A percentile compares a stretch with the other conserved stretches of the same genome.
Evolutionary conservation across 2,888 invertebrate species (phyloP).

Genomic region (Ennomos fuscantarius): DNA sequence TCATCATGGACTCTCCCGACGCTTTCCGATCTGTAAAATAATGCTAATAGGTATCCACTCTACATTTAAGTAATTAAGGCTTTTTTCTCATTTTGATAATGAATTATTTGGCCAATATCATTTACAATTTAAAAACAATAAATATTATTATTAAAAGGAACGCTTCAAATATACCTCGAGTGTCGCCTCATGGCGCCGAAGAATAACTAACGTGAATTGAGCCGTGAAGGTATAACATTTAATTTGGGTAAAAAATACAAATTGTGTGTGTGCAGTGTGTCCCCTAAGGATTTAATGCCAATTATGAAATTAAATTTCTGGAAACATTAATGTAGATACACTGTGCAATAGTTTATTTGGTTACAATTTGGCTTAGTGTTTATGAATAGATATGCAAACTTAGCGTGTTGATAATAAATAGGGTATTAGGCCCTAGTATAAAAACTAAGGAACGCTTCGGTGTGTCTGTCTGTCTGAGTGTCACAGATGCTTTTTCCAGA

Average conservation of each 20-base stretch:
- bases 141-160: not conserved
- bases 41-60: conserved; percentile 1
- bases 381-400: not conserved
- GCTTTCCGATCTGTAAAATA: conserved; percentile 49
- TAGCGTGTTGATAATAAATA: not conserved
- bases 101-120: not conserved
- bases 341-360: conserved; percentile 23
- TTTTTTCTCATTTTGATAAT: conserved; percentile 6
- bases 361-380: not conserved
- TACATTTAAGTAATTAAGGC: conserved; percentile 5
- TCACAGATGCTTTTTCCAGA: no score
- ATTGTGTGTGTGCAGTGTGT: conserved; percentile 17
- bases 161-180: conserved; percentile 34
- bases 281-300: conserved; percentile 35
- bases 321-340: conserved; percentile 31
- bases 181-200: conserved; percentile 42
- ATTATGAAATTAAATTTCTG: conserved; percentile 46
- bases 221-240: conserved; percentile 18
- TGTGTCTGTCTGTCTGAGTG: no score
- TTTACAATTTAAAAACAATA: conserved; percentile 2
- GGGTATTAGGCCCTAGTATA: not conserved
- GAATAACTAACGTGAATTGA: conserved; percentile 36
- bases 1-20: conserved; percentile 41
- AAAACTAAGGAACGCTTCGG: no score
- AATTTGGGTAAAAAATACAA: conserved; percentile 29